These are phyloP conservation scores for Takifugu bimaculatus DNA, from an alignment of 2,113 vertebrate genomes.

Conservation along the genomic window DNA sequence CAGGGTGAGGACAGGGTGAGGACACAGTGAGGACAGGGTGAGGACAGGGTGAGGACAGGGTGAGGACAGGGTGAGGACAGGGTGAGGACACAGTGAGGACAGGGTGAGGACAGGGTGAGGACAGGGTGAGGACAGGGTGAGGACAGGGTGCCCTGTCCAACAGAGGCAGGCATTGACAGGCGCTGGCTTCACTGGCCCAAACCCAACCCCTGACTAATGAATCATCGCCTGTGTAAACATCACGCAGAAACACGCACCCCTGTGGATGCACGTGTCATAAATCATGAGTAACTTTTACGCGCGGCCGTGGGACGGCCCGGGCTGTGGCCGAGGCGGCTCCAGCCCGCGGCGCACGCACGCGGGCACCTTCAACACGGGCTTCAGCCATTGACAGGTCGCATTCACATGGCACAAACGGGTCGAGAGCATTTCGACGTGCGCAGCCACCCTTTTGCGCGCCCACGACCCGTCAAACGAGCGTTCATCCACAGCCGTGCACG, in stretches of 20 bases:
- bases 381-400: slow-evolving; percentile 28
- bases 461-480: slow-evolving; percentile 20
- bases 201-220: neutral
- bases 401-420: slow-evolving; percentile 44
- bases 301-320: slow-evolving; percentile 8
- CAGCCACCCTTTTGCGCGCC: slow-evolving; percentile 37
- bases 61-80: too few species aligned
- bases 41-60: too few species aligned
- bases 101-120: neutral
- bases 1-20: too few species aligned
- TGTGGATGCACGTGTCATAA: slow-evolving; percentile 29
- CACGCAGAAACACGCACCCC: slow-evolving; percentile 9
- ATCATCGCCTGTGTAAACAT: slow-evolving; percentile 31
- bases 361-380: slow-evolving; percentile 15
- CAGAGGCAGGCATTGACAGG: neutral
- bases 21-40: slow-evolving; percentile 5
- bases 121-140: neutral
- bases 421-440: neutral
- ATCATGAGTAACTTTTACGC: slow-evolving; percentile 54
- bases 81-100: slow-evolving; percentile 2
- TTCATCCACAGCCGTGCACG: neutral
- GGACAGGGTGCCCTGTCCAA: neutral
- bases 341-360: slow-evolving; percentile 19
- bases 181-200: neutral
- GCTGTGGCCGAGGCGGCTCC: neutral